Percentiles rank a stretch among this genome's conserved stretches.
These are phyloP conservation scores for Labia minor DNA, from an alignment of 2,888 invertebrate genomes.

Conservation along the genomic window DNA sequence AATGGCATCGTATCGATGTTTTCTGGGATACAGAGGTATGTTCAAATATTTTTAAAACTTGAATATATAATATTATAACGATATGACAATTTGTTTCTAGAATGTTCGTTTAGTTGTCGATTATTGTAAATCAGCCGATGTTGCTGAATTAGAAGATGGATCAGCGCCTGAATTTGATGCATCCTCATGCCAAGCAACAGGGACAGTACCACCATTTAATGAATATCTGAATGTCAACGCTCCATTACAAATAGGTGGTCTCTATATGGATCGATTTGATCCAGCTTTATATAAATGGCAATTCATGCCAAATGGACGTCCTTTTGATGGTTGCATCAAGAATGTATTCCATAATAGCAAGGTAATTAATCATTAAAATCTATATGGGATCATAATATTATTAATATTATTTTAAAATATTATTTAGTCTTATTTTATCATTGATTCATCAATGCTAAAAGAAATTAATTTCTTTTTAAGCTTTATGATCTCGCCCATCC, in stretches of 20 bases:
- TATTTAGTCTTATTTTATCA: neutral
- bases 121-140: constrained; percentile 79
- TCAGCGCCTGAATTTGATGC: constrained; percentile 81
- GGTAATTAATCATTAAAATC: constrained; percentile 25
- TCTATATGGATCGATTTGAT: constrained; percentile 81
- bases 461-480: constrained; percentile 31
- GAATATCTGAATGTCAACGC: constrained; percentile 93
- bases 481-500: constrained; percentile 92
- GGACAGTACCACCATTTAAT: constrained; percentile 85
- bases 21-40: constrained; percentile 82
- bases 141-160: constrained; percentile 82
- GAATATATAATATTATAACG: no score
- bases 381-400: no score
- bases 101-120: constrained; percentile 86
- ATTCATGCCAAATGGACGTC: constrained; percentile 77
- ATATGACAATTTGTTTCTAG: constrained; percentile 34
- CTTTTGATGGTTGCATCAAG: constrained; percentile 91
- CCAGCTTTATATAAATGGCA: constrained; percentile 84
- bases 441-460: no score
- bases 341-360: constrained; percentile 91
- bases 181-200: constrained; percentile 78
- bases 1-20: constrained; percentile 94
- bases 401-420: neutral
- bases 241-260: constrained; percentile 87
- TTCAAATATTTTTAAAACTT: neutral